Base-by-base conservation (phyloP, 2,888 invertebrate species). In the Listrodromus nycthemerus region DNA sequence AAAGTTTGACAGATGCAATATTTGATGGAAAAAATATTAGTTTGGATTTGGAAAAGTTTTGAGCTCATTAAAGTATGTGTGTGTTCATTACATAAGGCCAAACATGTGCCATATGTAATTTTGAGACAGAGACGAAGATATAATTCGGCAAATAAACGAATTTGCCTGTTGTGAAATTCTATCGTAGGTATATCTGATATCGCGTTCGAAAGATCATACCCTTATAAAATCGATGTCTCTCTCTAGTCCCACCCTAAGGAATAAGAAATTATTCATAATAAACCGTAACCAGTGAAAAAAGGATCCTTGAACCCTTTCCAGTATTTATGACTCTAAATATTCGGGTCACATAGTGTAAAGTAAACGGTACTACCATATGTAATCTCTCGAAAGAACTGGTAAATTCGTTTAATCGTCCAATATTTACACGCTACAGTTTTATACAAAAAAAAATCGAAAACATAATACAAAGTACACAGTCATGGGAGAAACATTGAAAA, bases 81-180 rank as follows among this genome's bases (percentile, higher is more conserved):
- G 41, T 41, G 10, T 41, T 41, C 10, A 3, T 41, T 13, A 41
- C 41, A 41, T 2, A 2, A 41, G 19, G 19, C 52, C 7, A 52
- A 52, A 52, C 52, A 52, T 52, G 3, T 52, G 19, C 52, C 19
- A 19, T 19, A 19, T 19, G 52, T 52, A 52, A 52, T 52, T 6
- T 52, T 7, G 52, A 52, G 52, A 52, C 19, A 0, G 52, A 52
- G 52, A 52, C 19, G 8, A 19, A 19, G n/a, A 52, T 52, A 52
- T 52, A 52, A 52, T 52, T 52, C 5, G n/a, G 19, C 52, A 19
- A 52, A 19, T 21, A 52, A 52, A 52, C n/a, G 52, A 52, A 52
- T 19, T 52, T n/a, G 6, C 52, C 52, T 52, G 52, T 19, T 19
- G 19, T 52, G 52, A 52, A 52, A 19, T 52, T 52, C 52, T n/a